Conservation (phyloP, 2,888 invertebrate species). For the Drosophila rubida region DNA sequence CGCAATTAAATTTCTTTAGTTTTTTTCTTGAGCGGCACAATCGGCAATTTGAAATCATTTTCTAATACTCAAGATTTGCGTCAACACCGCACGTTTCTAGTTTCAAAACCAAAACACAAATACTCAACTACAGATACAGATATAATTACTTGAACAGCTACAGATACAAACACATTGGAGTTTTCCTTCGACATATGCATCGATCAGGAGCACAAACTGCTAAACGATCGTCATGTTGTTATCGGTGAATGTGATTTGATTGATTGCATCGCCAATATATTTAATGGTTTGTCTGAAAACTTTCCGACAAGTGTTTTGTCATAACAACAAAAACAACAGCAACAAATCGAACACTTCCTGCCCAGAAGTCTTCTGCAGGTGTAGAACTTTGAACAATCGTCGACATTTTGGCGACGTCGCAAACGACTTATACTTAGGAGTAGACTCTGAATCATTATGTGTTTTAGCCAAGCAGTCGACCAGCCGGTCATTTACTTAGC, state of each 20-base stretch:
- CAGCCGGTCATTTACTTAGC: slow-evolving; percentile 20
- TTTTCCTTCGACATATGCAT: slow-evolving; percentile 5
- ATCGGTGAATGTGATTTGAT: slow-evolving; percentile 59
- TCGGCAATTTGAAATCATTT: slow-evolving; percentile 42
- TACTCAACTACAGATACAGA: not conserved
- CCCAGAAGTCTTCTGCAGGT: slow-evolving; percentile 24
- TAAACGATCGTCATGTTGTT: slow-evolving; percentile 42
- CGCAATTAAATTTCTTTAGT: slow-evolving; percentile 39
- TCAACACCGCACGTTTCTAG: slow-evolving; percentile 50
- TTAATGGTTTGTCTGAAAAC: slow-evolving; percentile 58
- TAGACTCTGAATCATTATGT: slow-evolving; percentile 22
- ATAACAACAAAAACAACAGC: not conserved
- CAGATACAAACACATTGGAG: slow-evolving; percentile 11
- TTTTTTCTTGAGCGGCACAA: slow-evolving; percentile 15
- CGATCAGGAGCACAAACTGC: slow-evolving; percentile 2
- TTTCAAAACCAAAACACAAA: slow-evolving; percentile 31
- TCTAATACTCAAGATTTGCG: slow-evolving; percentile 61
- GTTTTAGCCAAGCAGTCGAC: slow-evolving; percentile 27
- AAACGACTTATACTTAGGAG: slow-evolving; percentile 6
- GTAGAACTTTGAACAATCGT: slow-evolving; percentile 33
- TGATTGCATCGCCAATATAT: slow-evolving; percentile 63
- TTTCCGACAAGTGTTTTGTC: slow-evolving; percentile 67
- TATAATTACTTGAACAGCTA: slow-evolving; percentile 10
- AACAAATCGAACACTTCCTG: slow-evolving; percentile 53
- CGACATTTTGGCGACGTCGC: not conserved